A percentile compares a stretch with the other conserved stretches of the same genome.
Evolutionary conservation across 2,113 vertebrate genomes (phyloP).

Genomic region (Nyctereutes procyonoides): DNA sequence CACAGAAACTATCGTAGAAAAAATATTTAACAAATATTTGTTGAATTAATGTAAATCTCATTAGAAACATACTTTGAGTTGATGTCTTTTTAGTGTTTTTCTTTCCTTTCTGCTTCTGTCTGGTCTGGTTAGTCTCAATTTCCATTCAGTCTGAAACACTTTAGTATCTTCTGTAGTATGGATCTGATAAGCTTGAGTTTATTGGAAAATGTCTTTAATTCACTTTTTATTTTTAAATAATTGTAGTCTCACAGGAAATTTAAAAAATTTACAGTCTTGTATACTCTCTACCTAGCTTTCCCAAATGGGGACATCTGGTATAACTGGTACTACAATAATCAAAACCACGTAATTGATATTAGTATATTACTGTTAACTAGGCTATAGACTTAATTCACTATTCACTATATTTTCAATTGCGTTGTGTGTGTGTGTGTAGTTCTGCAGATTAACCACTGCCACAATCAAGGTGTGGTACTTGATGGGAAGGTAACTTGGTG

Average conservation of each 20-base stretch:
- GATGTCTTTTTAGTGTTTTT: neutral
- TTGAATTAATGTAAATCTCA: neutral
- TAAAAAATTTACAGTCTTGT: neutral
- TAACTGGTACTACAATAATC: neutral
- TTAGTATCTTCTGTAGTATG: neutral
- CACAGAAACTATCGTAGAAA: neutral
- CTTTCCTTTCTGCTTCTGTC: neutral
- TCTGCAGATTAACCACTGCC: neutral
- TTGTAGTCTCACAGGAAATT: neutral
- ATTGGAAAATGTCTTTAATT: neutral
- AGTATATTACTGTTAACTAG: neutral
- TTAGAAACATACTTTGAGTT: neutral
- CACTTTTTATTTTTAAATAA: slow-evolving; percentile 39
- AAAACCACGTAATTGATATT: neutral
- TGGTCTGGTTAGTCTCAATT: neutral
- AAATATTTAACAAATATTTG: neutral
- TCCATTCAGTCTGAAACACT: neutral
- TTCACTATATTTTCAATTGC: neutral
- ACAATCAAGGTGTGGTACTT: neutral
- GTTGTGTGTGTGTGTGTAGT: neutral
- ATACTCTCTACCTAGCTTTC: neutral
- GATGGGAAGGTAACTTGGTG: neutral
- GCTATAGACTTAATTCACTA: neutral
- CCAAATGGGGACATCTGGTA: neutral
- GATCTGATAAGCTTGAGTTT: neutral